A percentile compares a stretch with the other conserved stretches of the same genome.
phyloP scores from a whole-genome alignment of 2,888 invertebrate genomes.

The Monochamus alternatus region DNA sequence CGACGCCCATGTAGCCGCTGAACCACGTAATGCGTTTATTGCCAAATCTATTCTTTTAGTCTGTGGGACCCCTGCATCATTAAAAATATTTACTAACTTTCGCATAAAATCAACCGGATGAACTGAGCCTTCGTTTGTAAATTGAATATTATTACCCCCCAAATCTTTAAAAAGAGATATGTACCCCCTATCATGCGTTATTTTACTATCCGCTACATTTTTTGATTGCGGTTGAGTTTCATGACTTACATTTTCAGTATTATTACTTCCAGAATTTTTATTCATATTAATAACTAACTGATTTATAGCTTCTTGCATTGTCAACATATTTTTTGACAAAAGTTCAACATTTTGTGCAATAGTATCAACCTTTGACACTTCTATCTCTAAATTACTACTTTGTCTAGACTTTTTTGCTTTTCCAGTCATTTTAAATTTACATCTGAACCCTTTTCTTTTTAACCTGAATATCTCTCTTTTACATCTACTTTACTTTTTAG shows the following conservation, averaged over 20 bases:
- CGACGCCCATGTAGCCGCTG: background rate
- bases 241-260: background rate
- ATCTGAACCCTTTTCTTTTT: no score
- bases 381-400: background rate
- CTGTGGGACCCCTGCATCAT: background rate
- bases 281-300: background rate
- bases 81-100: background rate
- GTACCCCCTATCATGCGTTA: background rate
- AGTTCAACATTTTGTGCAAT: background rate
- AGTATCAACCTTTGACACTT: background rate
- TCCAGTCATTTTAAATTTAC: background rate
- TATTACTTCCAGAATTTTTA: no score
- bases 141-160: background rate
- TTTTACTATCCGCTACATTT: background rate
- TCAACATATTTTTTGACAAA: background rate
- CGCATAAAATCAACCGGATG: constrained; percentile 2
- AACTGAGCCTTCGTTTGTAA: background rate
- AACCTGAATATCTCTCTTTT: no score
- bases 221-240: background rate
- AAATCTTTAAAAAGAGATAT: background rate
- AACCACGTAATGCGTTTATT: background rate
- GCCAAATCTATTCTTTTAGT: background rate
- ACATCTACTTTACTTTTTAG: no score
- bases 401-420: background rate
- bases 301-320: background rate